Base-by-base conservation (phyloP, 2,888 invertebrate species). In the Oxytorus armatus region DNA sequence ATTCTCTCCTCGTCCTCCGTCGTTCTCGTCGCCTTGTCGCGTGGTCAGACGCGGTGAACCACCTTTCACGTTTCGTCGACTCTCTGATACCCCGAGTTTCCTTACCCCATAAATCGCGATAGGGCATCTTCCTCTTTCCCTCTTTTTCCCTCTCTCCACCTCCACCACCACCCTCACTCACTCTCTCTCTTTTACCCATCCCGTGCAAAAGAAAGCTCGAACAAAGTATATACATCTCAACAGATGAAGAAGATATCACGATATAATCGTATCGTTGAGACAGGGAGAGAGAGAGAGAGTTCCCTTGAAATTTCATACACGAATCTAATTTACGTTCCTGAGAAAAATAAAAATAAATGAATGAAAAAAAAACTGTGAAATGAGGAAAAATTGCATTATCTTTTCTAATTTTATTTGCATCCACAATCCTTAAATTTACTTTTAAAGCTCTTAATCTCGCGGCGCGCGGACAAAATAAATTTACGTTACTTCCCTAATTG, bases 11-110 rank as follows among this genome's bases (percentile, higher is more conserved):
- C 53, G 23, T 68, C 25, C 57, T 16, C 23, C 33, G 29, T 55
- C 44, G 59, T 44, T 70, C 25, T 36, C 61, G 49, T 23, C 29
- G 74, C 18, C 44, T 76, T 72, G 77, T 65, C 53, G 49, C 75
- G 63, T 55, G 78, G 78, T 79, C 78, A 57, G 61, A 74, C 68
- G 68, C 55, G 74, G 74, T 65, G 74, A 74, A 79, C 74, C 42
- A 33, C 68, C 68, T 78, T 66, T 63, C 55, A 69, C 44, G 68
- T 53, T 63, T 55, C 55, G 16, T 59, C 66, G 70, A 61, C 55
- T 47, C 55, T 47, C 55, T 44, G 70, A 55, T 51, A 63, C 44
- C 73, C 53, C 51, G 18, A 68, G 66, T 68, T 78, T 68, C 51
- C 73, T 73, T 68, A 8, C 23, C 59, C 66, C 72, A 78, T 68